Percentiles rank a stretch among this genome's conserved stretches.
These are phyloP conservation scores for Melolontha melolontha DNA, from an alignment of 2,888 invertebrate genomes.

Conservation along the genomic window DNA sequence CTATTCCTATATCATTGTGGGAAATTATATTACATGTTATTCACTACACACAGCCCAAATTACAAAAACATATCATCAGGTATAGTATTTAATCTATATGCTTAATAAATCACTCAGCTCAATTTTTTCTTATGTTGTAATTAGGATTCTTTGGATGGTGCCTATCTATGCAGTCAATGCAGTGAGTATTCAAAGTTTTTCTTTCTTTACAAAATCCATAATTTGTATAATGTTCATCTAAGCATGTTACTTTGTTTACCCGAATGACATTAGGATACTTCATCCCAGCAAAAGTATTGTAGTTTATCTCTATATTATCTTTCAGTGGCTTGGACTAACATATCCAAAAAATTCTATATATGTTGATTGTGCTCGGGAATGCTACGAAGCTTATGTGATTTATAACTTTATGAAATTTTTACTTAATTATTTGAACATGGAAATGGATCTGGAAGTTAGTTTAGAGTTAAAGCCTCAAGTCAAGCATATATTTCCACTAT, in stretches of 20 bases:
- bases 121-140: slow-evolving; percentile 56
- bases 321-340: slow-evolving; percentile 87
- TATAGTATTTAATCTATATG: slow-evolving; percentile 58
- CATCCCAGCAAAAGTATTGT: no score
- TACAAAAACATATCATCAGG: slow-evolving; percentile 96
- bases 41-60: slow-evolving; percentile 90
- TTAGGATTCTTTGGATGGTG: slow-evolving; percentile 96
- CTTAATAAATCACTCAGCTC: slow-evolving; percentile 6
- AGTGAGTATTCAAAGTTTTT: slow-evolving; percentile 71
- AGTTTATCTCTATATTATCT: slow-evolving; percentile 35
- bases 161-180: slow-evolving; percentile 96
- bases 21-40: slow-evolving; percentile 95
- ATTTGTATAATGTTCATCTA: no score
- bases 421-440: slow-evolving; percentile 88
- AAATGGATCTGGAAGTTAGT: slow-evolving; percentile 85
- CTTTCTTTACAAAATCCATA: slow-evolving; percentile 13
- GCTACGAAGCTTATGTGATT: slow-evolving; percentile 98
- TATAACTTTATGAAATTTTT: slow-evolving; percentile 98
- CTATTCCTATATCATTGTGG: slow-evolving; percentile 93
- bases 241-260: no score
- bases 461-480: slow-evolving; percentile 87
- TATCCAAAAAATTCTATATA: slow-evolving; percentile 92
- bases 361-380: slow-evolving; percentile 92
- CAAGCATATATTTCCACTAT: slow-evolving; percentile 90
- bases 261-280: no score